Conservation (phyloP, 2,888 invertebrate species). For the Tribolium freemani region DNA sequence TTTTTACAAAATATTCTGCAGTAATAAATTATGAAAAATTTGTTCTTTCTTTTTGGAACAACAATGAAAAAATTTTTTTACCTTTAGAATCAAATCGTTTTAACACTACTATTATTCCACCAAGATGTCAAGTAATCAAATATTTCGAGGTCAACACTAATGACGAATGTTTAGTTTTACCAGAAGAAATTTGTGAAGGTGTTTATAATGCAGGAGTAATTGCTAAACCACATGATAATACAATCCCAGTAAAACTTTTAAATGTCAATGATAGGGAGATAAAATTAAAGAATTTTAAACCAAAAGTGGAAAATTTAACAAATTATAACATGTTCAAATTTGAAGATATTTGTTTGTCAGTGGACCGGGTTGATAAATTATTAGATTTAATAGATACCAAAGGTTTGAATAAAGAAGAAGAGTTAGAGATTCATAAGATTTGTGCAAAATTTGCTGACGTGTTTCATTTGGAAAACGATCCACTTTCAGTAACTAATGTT, state of each 20-base stretch:
- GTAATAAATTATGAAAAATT: conserved; percentile 19
- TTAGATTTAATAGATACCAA: conserved; percentile 42
- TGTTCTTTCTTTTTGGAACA: conserved; percentile 15
- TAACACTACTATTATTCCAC: conserved; percentile 8
- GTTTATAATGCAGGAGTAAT: no score
- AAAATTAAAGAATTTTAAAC: no score
- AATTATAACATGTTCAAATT: no score
- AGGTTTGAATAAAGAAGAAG: conserved; percentile 27
- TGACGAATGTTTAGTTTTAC: no score
- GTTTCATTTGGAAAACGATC: conserved; percentile 41
- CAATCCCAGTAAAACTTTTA: no score
- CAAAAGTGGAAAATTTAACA: no score
- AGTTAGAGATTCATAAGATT: not conserved
- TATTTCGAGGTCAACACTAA: no score
- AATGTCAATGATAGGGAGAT: no score
- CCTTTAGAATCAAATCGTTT: conserved; percentile 25
- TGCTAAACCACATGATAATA: no score
- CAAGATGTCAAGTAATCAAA: no score
- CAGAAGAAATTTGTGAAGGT: no score
- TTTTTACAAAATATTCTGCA: conserved; percentile 26
- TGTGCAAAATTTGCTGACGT: conserved; percentile 5
- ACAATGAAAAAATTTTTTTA: conserved; percentile 4
- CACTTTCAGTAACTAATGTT: conserved; percentile 48
- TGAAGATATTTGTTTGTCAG: conserved; percentile 5
- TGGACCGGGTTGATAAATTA: conserved; percentile 39